Percentiles rank a stretch among this genome's conserved stretches.
Conservation (phyloP, 1,140 invertebrate genomes). For the Diorhabda elongata region DNA sequence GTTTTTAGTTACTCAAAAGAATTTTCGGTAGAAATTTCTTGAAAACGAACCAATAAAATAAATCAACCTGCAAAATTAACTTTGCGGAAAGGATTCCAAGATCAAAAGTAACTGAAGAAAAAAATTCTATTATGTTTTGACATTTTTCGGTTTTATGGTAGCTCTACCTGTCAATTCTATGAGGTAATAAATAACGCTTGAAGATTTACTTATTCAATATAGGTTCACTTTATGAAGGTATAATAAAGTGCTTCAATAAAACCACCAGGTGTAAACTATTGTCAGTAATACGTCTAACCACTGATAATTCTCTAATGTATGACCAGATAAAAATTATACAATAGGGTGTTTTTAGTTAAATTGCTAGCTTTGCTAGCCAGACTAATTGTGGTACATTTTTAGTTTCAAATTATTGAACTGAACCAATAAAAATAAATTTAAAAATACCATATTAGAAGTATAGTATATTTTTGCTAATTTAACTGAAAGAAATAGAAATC, state of each 20-base stretch:
- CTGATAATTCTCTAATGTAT: background rate
- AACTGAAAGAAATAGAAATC: too few relatives aligned
- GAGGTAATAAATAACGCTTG: background rate
- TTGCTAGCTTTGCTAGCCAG: too few relatives aligned
- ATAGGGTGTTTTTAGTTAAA: too few relatives aligned
- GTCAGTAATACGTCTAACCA: background rate
- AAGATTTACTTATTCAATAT: background rate
- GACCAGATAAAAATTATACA: too few relatives aligned
- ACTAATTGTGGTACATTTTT: too few relatives aligned
- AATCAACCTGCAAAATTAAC: background rate
- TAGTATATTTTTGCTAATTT: too few relatives aligned
- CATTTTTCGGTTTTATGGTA: constrained; percentile 1
- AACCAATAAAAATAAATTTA: too few relatives aligned
- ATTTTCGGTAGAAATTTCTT: background rate
- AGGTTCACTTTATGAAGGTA: background rate
- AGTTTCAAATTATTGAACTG: too few relatives aligned
- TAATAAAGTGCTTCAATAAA: background rate
- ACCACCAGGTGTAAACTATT: background rate
- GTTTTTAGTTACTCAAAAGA: too few relatives aligned
- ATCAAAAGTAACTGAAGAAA: background rate
- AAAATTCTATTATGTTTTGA: background rate
- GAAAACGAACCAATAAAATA: background rate
- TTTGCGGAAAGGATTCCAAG: background rate
- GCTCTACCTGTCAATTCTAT: background rate
- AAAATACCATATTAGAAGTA: too few relatives aligned